Conservation (phyloP, 2,113 vertebrate species). For the Irena cyanogastra region DNA sequence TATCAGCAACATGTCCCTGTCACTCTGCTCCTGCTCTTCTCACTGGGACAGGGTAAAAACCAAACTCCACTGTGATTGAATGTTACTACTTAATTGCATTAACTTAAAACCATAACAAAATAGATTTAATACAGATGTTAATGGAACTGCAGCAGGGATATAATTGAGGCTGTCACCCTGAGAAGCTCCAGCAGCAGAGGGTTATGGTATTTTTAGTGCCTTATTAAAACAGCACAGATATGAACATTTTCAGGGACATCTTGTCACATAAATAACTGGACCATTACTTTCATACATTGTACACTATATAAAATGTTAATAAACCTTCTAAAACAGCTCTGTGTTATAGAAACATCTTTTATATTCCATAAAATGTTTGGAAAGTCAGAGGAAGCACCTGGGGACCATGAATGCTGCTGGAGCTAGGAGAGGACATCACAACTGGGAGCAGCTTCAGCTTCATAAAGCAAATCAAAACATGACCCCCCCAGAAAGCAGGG, state of each 20-base stretch:
- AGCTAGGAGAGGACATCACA: neutral
- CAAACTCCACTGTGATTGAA: neutral
- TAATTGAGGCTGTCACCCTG: neutral
- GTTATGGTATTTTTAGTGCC: neutral
- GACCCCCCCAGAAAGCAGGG: neutral
- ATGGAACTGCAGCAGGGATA: neutral
- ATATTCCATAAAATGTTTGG: neutral
- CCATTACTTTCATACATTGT: conserved; percentile 26
- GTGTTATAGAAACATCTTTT: conserved; percentile 5
- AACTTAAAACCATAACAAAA: neutral
- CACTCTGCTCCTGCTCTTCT: neutral
- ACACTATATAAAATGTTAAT: conserved; percentile 59
- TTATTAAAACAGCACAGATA: conserved; percentile 31
- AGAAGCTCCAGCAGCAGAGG: neutral
- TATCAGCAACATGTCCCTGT: rapidly evolving
- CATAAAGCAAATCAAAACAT: rapidly evolving
- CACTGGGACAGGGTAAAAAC: neutral
- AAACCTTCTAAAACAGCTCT: conserved; percentile 28
- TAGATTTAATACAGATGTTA: neutral
- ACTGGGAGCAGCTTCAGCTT: neutral
- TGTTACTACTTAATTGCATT: neutral
- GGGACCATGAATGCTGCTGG: neutral
- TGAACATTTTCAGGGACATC: conserved; percentile 24
- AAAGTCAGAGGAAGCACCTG: neutral
- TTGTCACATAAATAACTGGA: conserved; percentile 40